Evolutionary conservation across 2,888 invertebrate species (phyloP), one percentile per base, ranked within the genome.

Genomic region (Cataglyphis cursor): DNA sequence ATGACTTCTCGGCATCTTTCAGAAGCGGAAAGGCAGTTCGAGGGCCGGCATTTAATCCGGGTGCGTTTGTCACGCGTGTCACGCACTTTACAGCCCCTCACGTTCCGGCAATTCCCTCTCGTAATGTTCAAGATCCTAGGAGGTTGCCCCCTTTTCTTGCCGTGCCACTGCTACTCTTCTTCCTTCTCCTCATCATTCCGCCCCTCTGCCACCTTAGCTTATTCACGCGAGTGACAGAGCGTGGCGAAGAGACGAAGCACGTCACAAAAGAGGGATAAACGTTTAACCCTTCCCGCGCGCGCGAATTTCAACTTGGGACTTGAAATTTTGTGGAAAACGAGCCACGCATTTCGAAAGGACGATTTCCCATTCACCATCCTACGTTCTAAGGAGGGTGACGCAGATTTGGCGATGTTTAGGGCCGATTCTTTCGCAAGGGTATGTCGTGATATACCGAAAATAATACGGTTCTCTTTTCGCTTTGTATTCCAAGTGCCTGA

Each of bases 61-160:
- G 54, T 66, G 66, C 74, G 83, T 84, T 87, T 87, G 88, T 84
- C 88, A 86, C 86, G 81, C 87, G 84, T 83, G 87, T 86, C 87
- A 83, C 87, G 84, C 86, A 72, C 83, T 87, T 85, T 82, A 51
- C 76, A 75, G 75, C 68, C 80, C 82, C 74, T 72, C 85, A 61
- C 80, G 78, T 76, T 72, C 85, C 81, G 76, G 57, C 78, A 82
- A 86, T 86, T 87, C 87, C 81, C 84, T 85, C 84, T 88, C 81
- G 84, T 84, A 83, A 81, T 62, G 78, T 78, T 85, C 81, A 84
- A 83, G 85, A 88, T 83, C 75, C 83, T 85, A 72, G 64, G 35
- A 72, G 81, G 57, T 31, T 12, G 48, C 15, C 18, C 76, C 61
- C 38, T 65, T 44, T 64, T 65, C 44, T 38, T 38, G 15, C 31